These are phyloP conservation scores for Hemicrepidius hirtus DNA, from an alignment of 2,888 invertebrate genomes.

Conservation along the genomic window DNA sequence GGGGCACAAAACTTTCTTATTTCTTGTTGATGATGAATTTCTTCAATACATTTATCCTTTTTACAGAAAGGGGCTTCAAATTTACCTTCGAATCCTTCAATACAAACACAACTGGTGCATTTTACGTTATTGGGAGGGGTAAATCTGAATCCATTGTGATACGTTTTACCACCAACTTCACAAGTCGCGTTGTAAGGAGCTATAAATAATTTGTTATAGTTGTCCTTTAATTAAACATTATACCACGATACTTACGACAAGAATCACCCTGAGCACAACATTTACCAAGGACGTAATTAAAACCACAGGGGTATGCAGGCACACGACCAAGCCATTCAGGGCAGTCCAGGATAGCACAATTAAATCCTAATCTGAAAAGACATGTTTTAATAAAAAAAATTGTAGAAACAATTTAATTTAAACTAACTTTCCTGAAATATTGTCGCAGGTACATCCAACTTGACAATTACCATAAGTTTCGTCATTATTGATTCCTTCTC, in stretches of 20 bases:
- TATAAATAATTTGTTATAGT: no score
- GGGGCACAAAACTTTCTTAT: slow-evolving; percentile 57
- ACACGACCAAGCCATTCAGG: slow-evolving; percentile 53
- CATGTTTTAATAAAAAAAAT: no score
- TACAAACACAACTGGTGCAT: slow-evolving; percentile 55
- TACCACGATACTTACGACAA: slow-evolving; percentile 52
- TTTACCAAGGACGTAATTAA: slow-evolving; percentile 40
- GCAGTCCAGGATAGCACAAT: slow-evolving; percentile 60
- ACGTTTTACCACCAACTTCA: slow-evolving; percentile 41
- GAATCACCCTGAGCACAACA: slow-evolving; percentile 51
- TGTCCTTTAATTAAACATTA: no score
- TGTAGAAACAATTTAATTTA: no score
- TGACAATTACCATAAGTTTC: slow-evolving; percentile 52
- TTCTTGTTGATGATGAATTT: slow-evolving; percentile 44
- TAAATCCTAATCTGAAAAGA: slow-evolving; percentile 49
- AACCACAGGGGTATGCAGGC: slow-evolving; percentile 29
- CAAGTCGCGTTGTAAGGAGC: slow-evolving; percentile 47
- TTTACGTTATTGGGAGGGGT: slow-evolving; percentile 33
- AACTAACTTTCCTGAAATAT: slow-evolving; percentile 8
- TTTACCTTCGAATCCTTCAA: slow-evolving; percentile 55
- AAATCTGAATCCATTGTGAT: slow-evolving; percentile 54
- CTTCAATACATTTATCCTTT: slow-evolving; percentile 47
- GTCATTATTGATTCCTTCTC: slow-evolving; percentile 41
- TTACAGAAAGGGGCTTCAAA: slow-evolving; percentile 55
- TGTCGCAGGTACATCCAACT: slow-evolving; percentile 49